A percentile compares a stretch with the other conserved stretches of the same genome.
Conservation (phyloP, 2,888 invertebrate species). For the Nematopogon swammerdamellus region DNA sequence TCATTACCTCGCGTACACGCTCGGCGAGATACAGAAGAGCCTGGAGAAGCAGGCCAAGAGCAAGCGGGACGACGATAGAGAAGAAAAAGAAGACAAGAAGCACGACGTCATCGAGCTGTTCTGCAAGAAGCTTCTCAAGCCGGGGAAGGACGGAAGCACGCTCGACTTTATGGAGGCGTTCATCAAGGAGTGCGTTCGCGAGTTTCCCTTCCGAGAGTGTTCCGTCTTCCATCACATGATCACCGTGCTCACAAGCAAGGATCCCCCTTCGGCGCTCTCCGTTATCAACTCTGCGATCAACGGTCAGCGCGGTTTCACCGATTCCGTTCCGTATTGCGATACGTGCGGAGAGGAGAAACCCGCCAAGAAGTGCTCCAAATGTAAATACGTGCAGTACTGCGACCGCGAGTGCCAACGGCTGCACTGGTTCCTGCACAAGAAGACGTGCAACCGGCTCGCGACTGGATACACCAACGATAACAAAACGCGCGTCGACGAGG, state of each 20-base stretch:
- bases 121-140: conserved; percentile 71
- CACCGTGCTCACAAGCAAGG: conserved; percentile 69
- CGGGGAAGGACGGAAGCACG: conserved; percentile 65
- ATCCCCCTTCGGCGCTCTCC: conserved; percentile 66
- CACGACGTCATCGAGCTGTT: conserved; percentile 72
- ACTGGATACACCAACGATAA: conserved; percentile 27
- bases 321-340: conserved; percentile 67
- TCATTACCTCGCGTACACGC: conserved; percentile 75
- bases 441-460: conserved; percentile 69
- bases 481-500: conserved; percentile 34
- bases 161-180: conserved; percentile 69
- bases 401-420: conserved; percentile 91
- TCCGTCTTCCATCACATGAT: conserved; percentile 86
- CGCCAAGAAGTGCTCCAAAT: conserved; percentile 91
- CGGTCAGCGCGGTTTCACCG: conserved; percentile 79
- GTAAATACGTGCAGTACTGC: conserved; percentile 92
- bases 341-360: conserved; percentile 89
- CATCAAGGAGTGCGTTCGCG: conserved; percentile 80
- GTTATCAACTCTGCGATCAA: conserved; percentile 81
- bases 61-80: conserved; percentile 27
- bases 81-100: conserved; percentile 48
- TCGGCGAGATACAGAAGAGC: conserved; percentile 68
- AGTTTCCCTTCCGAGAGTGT: conserved; percentile 89
- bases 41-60: conserved; percentile 63
- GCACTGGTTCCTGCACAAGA: conserved; percentile 91